Conservation (phyloP, 1,140 invertebrate species). For the Calliphora vicina region DNA sequence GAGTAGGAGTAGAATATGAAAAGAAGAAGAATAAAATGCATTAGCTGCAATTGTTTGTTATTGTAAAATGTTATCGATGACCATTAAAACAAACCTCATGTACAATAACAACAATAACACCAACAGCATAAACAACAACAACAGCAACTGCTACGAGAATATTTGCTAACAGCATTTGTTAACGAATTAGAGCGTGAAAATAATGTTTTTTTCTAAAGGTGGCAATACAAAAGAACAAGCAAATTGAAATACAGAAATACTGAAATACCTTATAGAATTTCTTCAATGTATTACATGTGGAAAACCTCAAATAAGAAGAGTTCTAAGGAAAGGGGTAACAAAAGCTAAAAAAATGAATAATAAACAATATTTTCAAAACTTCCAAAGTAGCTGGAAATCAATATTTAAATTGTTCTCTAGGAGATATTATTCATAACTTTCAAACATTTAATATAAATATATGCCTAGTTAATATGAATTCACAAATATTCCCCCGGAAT, state of each 20-base stretch:
- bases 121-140: neutral
- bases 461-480: no score
- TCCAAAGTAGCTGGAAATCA: no score
- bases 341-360: neutral
- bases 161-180: slow-evolving; percentile 15
- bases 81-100: slow-evolving; percentile 13
- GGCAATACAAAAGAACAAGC: neutral
- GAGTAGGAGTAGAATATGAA: neutral
- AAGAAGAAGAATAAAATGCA: neutral
- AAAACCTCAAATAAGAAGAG: neutral
- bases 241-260: neutral
- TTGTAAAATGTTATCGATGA: slow-evolving; percentile 5
- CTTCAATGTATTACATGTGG: neutral
- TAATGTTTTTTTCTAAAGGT: slow-evolving; percentile 5
- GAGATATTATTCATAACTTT: no score
- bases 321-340: neutral
- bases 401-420: no score
- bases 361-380: neutral
- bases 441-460: no score
- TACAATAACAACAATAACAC: neutral
- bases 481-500: no score
- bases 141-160: neutral
- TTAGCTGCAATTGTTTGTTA: neutral
- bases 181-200: neutral
- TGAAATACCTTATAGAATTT: neutral